Evolutionary conservation across 2,113 vertebrate genomes (phyloP).

Genomic region (Tichodroma muraria): DNA sequence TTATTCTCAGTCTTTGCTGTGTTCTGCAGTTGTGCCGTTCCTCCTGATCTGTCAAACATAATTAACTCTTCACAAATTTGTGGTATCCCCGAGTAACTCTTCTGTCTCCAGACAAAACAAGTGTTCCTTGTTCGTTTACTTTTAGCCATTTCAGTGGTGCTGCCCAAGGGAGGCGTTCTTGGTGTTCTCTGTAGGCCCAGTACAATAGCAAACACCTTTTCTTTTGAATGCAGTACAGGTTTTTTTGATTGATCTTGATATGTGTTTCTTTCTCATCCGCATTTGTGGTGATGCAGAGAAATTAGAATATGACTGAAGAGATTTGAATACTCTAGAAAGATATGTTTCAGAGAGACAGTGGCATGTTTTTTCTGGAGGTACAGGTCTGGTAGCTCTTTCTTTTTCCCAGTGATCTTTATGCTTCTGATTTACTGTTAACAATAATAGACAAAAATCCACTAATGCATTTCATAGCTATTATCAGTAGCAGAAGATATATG

Average conservation of each 20-base stretch:
- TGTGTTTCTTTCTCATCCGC: not conserved
- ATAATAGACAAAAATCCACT: not conserved
- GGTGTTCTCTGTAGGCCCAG: not conserved
- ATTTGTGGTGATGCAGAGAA: not conserved
- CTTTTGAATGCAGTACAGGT: not conserved
- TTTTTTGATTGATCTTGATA: not conserved
- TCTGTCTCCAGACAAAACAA: not conserved
- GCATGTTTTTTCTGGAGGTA: not conserved
- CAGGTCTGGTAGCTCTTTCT: not conserved
- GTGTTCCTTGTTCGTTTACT: not conserved
- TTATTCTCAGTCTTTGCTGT: not conserved
- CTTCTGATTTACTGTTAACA: not conserved
- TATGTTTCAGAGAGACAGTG: not conserved
- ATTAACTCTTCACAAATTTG: not conserved
- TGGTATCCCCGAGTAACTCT: not conserved
- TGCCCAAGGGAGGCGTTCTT: fast-evolving
- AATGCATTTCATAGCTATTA: not conserved
- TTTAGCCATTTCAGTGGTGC: not conserved
- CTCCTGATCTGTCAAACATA: not conserved
- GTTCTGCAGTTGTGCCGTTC: fast-evolving
- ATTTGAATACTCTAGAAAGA: not conserved
- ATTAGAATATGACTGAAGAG: not conserved
- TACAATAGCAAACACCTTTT: not conserved
- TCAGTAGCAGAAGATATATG: not conserved
- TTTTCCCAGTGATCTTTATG: not conserved